Evolutionary conservation across 2,797 vertebrate genomes (phyloP).

Genomic region (Betta splendens): DNA sequence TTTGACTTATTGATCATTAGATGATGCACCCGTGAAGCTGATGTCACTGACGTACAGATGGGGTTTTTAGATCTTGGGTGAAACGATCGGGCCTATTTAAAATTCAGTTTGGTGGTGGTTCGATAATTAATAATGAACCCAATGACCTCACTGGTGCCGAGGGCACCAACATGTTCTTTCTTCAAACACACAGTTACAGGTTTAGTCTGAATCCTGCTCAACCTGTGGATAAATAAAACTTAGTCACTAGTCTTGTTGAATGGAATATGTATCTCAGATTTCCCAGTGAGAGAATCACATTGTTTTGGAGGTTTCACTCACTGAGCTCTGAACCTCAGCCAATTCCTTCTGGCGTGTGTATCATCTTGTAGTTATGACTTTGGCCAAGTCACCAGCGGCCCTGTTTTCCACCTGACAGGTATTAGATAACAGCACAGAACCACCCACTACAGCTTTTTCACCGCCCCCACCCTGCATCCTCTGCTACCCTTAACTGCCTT

Average conservation of each 20-base stretch:
- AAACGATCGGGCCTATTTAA: constrained; percentile 3
- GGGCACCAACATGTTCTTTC: too few relatives aligned
- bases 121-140: too few relatives aligned
- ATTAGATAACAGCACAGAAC: constrained; percentile 63
- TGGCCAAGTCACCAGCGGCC: constrained; percentile 35
- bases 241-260: too few relatives aligned
- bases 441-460: constrained; percentile 52
- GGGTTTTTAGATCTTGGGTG: neutral
- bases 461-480: constrained; percentile 26
- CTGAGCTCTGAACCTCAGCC: constrained; percentile 2
- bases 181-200: too few relatives aligned
- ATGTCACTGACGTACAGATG: too few relatives aligned
- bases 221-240: too few relatives aligned
- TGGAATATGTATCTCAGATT: too few relatives aligned
- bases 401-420: constrained; percentile 57
- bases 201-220: too few relatives aligned
- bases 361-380: constrained; percentile 13
- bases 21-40: too few relatives aligned
- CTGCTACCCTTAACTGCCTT: constrained; percentile 51
- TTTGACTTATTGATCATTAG: too few relatives aligned
- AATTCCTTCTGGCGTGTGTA: constrained; percentile 21
- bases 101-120: too few relatives aligned
- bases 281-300: neutral
- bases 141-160: too few relatives aligned
- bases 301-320: constrained; percentile 3